Evolutionary conservation across 92 coral and sea anemone genomes (phyloP).

Genomic region (Chrysogorgia sp.): DNA sequence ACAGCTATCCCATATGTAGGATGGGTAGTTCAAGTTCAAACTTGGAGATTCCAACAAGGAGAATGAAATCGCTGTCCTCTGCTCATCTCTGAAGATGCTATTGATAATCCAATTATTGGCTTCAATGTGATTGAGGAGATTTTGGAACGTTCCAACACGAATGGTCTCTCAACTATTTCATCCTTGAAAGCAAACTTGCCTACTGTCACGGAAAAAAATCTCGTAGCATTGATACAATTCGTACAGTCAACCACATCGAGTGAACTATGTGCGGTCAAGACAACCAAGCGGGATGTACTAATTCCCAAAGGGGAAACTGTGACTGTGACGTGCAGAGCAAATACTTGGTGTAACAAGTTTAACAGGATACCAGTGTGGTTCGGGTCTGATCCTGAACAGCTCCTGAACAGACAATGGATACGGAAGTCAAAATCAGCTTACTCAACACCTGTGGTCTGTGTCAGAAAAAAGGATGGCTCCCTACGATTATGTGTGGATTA

Average conservation of each 20-base stretch:
- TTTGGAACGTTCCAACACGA: neutral
- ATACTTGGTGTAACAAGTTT: slow-evolving; percentile 5
- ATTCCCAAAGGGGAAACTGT: slow-evolving; percentile 53
- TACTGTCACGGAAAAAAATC: slow-evolving; percentile 46
- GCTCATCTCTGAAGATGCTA: neutral
- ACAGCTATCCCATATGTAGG: slow-evolving; percentile 60
- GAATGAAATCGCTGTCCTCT: neutral
- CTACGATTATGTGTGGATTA: slow-evolving; percentile 32
- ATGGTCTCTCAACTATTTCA: too few relatives aligned
- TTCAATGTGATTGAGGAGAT: slow-evolving; percentile 16
- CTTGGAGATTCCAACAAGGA: too few relatives aligned
- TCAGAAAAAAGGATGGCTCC: slow-evolving; percentile 30
- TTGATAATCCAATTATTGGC: neutral
- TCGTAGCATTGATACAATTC: slow-evolving; percentile 59
- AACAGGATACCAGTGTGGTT: neutral
- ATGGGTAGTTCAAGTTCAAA: too few relatives aligned
- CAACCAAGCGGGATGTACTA: slow-evolving; percentile 58
- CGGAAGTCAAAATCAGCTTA: slow-evolving; percentile 16
- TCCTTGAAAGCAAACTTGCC: too few relatives aligned
- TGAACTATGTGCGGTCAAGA: slow-evolving; percentile 54
- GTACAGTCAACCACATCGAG: slow-evolving; percentile 45
- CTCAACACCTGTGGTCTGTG: slow-evolving; percentile 36
- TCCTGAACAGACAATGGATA: slow-evolving; percentile 1
- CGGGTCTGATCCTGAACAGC: slow-evolving; percentile 3
- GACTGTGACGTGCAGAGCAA: slow-evolving; percentile 39